Conservation (phyloP, 2,113 vertebrate species). For the Salvelinus sp. region DNA sequence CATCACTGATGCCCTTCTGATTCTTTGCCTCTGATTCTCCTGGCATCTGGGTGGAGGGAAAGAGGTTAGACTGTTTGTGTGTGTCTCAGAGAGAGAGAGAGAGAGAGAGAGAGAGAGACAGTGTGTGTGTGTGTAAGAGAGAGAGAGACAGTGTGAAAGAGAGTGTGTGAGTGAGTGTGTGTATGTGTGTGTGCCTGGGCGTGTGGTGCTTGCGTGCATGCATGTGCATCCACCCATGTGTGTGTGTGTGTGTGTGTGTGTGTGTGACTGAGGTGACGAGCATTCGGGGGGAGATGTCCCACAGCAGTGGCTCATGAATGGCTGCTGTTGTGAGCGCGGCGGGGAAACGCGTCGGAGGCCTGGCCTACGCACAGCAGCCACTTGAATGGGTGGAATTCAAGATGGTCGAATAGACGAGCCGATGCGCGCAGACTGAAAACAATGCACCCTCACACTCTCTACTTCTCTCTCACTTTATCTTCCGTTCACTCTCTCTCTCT, state of each 20-base stretch:
- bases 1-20: constrained; percentile 68
- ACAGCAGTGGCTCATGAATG: constrained; percentile 82
- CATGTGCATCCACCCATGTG: constrained; percentile 18
- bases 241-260: constrained; percentile 26
- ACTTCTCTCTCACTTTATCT: constrained; percentile 64
- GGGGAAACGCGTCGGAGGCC: constrained; percentile 86
- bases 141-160: background rate
- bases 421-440: constrained; percentile 78
- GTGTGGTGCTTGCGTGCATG: background rate
- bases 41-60: background rate
- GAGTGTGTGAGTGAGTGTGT: constrained; percentile 12
- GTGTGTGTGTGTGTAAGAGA: constrained; percentile 14
- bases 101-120: background rate
- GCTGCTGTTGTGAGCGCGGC: constrained; percentile 84
- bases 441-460: constrained; percentile 73
- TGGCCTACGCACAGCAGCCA: constrained; percentile 83
- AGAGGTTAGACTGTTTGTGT: constrained; percentile 4
- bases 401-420: constrained; percentile 78
- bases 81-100: constrained; percentile 18
- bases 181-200: background rate
- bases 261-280: constrained; percentile 60
- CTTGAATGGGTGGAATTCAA: constrained; percentile 87
- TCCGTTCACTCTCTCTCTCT: constrained; percentile 63
- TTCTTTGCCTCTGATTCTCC: constrained; percentile 1
- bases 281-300: constrained; percentile 83